Conservation (phyloP, 1,140 invertebrate species). For the Halesus radiatus region DNA sequence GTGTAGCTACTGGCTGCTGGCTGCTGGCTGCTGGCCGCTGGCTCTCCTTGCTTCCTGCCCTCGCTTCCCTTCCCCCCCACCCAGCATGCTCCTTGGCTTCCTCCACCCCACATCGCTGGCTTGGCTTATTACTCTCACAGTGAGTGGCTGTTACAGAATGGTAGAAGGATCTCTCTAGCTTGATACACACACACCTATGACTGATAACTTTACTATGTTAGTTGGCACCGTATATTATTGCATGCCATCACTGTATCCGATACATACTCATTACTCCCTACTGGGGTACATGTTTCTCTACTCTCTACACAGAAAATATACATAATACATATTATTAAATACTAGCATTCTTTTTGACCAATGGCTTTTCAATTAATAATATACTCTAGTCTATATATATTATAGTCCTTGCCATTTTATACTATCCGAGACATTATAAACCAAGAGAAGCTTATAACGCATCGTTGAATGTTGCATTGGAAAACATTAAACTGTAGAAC, state of each 20-base stretch:
- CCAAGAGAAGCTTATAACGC: too few species aligned
- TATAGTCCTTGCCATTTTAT: too few species aligned
- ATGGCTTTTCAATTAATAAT: too few species aligned
- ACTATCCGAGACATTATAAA: too few species aligned
- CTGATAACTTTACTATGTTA: constrained; percentile 17
- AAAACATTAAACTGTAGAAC: background rate
- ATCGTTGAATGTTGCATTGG: too few species aligned
- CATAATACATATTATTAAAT: too few species aligned
- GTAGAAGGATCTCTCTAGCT: constrained; percentile 6
- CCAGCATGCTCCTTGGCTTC: background rate
- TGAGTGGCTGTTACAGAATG: constrained; percentile 52
- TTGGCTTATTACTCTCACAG: background rate
- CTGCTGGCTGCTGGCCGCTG: constrained; percentile 50
- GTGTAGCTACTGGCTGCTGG: constrained; percentile 49
- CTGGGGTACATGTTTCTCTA: too few species aligned
- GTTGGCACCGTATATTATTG: background rate
- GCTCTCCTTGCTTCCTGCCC: constrained; percentile 9
- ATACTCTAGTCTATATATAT: too few species aligned
- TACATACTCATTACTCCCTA: too few species aligned
- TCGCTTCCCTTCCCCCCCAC: background rate
- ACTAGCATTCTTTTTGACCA: too few species aligned
- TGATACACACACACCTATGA: constrained; percentile 12
- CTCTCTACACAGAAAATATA: too few species aligned
- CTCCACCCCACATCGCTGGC: background rate
- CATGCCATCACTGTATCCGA: too few species aligned